Conservation (phyloP, 1,140 invertebrate species). For the Papilio helenus region DNA sequence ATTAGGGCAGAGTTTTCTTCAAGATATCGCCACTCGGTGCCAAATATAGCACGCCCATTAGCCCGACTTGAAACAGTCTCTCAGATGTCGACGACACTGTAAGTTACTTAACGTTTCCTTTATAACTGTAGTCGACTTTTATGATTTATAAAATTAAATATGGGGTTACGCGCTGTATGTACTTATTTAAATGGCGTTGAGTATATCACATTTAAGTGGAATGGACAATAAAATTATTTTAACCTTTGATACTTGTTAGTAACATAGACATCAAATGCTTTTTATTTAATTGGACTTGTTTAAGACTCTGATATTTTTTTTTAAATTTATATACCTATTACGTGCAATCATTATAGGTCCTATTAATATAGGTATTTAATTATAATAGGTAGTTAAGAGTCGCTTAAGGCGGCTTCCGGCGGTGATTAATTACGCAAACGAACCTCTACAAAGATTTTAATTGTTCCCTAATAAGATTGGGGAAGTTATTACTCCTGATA, state of each 20-base stretch:
- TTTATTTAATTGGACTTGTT: not conserved
- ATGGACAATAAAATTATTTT: not conserved
- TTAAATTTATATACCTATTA: not conserved
- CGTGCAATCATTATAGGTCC: not conserved
- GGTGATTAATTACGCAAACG: constrained; percentile 31
- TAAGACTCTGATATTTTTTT: not conserved
- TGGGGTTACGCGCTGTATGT: not conserved
- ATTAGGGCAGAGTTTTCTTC: constrained; percentile 31
- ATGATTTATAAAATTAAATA: constrained; percentile 32
- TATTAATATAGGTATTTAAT: constrained; percentile 1
- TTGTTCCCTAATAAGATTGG: constrained; percentile 31
- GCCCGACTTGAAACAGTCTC: constrained; percentile 24
- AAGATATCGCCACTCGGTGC: constrained; percentile 33
- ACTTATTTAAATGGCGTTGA: not conserved
- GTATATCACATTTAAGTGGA: not conserved
- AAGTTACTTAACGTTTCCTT: constrained; percentile 30
- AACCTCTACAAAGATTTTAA: constrained; percentile 33
- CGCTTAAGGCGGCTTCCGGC: constrained; percentile 19
- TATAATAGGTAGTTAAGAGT: constrained; percentile 1
- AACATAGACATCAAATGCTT: not conserved
- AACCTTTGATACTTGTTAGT: not conserved
- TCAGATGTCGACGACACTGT: constrained; percentile 25
- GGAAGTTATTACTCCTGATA: constrained; percentile 13
- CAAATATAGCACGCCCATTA: constrained; percentile 37
- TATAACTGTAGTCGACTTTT: constrained; percentile 32